A percentile compares a stretch with the other conserved stretches of the same genome.
Conservation (phyloP, 2,797 vertebrate species). For the Pelobates cultripes region DNA sequence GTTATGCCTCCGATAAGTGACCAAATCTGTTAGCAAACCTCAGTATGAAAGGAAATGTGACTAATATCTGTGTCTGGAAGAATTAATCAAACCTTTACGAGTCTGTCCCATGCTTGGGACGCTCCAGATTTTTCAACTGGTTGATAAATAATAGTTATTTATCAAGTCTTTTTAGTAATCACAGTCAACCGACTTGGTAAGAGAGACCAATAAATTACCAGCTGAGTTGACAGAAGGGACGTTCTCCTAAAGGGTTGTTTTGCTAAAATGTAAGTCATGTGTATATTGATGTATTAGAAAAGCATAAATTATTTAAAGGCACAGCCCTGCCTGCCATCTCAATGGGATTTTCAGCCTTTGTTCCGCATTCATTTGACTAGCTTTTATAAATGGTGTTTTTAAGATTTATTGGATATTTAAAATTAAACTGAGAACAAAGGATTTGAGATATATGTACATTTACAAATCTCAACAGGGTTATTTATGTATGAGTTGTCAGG, state of each 20-base stretch:
- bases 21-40: not conserved
- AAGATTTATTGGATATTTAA: not conserved
- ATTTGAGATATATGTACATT: too few species aligned
- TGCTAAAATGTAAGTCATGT: conserved; percentile 25
- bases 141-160: conserved; percentile 31
- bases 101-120: not conserved
- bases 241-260: conserved; percentile 40
- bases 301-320: conserved; percentile 43
- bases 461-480: too few species aligned
- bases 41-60: conserved; percentile 1
- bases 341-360: conserved; percentile 23
- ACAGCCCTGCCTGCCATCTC: conserved; percentile 32
- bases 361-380: conserved; percentile 12
- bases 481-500: too few species aligned
- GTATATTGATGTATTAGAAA: conserved; percentile 30
- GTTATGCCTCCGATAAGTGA: too few species aligned
- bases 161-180: conserved; percentile 27
- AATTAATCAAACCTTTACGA: conserved; percentile 14
- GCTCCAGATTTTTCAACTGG: conserved; percentile 1
- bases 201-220: conserved; percentile 21
- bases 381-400: conserved; percentile 39
- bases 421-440: too few species aligned
- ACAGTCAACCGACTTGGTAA: conserved; percentile 1
- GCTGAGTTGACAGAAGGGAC: not conserved
- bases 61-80: conserved; percentile 16